Evolutionary conservation across 2,113 vertebrate species (phyloP).

Genomic region (Pseudopodoces humilis): DNA sequence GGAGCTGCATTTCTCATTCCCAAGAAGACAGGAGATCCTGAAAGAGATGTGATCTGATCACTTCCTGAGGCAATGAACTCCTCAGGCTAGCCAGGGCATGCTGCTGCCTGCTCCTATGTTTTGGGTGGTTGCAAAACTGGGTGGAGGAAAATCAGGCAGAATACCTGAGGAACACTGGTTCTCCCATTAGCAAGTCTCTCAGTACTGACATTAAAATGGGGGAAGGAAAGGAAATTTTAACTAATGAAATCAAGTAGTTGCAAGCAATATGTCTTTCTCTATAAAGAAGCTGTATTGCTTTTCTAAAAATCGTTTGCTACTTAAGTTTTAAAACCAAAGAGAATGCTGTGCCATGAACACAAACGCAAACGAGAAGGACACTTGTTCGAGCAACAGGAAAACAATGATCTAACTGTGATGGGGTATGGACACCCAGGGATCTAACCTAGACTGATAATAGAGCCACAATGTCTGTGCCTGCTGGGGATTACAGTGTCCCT

Average conservation of each 20-base stretch:
- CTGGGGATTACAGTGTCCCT: not conserved
- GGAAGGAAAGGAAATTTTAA: not conserved
- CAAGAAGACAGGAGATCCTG: not conserved
- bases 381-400: not conserved
- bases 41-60: constrained; percentile 8
- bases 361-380: not conserved
- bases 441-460: not conserved
- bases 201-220: not conserved
- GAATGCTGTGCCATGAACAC: not conserved
- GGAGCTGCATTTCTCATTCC: not conserved
- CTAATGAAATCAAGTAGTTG: not conserved
- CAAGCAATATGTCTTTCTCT: not conserved
- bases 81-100: constrained; percentile 7
- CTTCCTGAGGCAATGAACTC: not conserved
- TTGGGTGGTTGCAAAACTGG: constrained; percentile 4
- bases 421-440: not conserved
- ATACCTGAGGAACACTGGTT: not conserved
- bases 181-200: not conserved
- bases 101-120: not conserved
- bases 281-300: not conserved
- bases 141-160: constrained; percentile 26
- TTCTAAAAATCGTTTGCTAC: not conserved
- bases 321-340: not conserved
- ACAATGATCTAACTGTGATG: not conserved
- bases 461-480: not conserved